phyloP scores from a whole-genome alignment of 1,140 invertebrate genomes.

The Saxidomus purpurata region DNA sequence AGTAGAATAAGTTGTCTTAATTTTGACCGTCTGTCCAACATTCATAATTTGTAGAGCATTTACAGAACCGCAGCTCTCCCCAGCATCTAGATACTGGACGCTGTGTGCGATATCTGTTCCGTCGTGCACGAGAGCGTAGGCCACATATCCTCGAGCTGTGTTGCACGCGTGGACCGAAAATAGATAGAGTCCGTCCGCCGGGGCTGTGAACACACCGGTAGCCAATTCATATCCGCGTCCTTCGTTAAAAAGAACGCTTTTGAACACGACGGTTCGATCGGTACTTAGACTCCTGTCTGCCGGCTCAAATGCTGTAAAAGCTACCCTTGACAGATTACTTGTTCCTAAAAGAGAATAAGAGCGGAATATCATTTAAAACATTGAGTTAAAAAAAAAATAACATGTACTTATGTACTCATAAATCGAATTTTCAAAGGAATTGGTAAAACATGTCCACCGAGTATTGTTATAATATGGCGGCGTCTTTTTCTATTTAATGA shows the following conservation, averaged over 20 bases:
- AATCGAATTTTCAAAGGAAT: too few relatives aligned
- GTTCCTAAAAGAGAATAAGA: not conserved
- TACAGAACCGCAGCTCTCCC: not conserved
- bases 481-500: too few relatives aligned
- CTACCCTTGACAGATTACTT: not conserved
- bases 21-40: not conserved
- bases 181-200: not conserved
- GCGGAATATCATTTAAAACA: too few relatives aligned
- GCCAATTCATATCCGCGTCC: not conserved
- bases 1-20: not conserved
- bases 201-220: conserved; percentile 7
- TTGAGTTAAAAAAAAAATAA: too few relatives aligned
- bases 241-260: not conserved
- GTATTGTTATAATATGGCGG: too few relatives aligned
- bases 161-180: conserved; percentile 12
- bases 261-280: not conserved
- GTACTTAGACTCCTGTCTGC: not conserved
- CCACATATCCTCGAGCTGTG: not conserved
- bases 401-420: too few relatives aligned
- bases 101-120: not conserved
- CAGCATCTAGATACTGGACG: not conserved
- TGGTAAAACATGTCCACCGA: too few relatives aligned
- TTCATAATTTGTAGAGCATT: not conserved
- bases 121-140: not conserved
- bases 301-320: not conserved